phyloP scores from a whole-genome alignment of 2,888 invertebrate species.

The Epiblema foenella region DNA sequence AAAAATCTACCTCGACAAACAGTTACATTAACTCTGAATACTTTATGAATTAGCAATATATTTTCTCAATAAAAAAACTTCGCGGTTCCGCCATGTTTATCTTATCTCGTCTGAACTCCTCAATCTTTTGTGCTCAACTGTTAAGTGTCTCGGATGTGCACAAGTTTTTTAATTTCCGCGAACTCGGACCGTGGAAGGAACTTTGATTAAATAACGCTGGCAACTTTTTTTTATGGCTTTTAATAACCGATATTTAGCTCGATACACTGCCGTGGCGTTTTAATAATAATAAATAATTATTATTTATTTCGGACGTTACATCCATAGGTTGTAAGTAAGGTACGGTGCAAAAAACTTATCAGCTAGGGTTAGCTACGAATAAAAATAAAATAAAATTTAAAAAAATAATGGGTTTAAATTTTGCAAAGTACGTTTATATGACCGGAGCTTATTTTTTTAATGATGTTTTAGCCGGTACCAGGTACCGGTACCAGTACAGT shows the following conservation, averaged over 20 bases:
- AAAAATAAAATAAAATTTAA: too few relatives aligned
- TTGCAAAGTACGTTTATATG: neutral
- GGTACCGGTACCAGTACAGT: too few relatives aligned
- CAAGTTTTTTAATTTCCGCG: slow-evolving; percentile 44
- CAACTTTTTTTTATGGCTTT: slow-evolving; percentile 43
- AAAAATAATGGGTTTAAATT: too few relatives aligned
- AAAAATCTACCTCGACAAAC: slow-evolving; percentile 24
- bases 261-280: slow-evolving; percentile 22
- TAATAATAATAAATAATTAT: too few relatives aligned
- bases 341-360: too few relatives aligned
- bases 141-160: slow-evolving; percentile 42
- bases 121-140: slow-evolving; percentile 43
- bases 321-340: too few relatives aligned
- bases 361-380: too few relatives aligned
- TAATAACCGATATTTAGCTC: slow-evolving; percentile 42
- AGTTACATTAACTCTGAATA: slow-evolving; percentile 30
- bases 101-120: slow-evolving; percentile 39
- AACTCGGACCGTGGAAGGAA: slow-evolving; percentile 37
- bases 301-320: too few relatives aligned
- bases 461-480: too few relatives aligned
- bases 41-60: slow-evolving; percentile 35
- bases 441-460: neutral
- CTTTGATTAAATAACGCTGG: slow-evolving; percentile 44
- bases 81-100: slow-evolving; percentile 36
- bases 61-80: slow-evolving; percentile 37